phyloP scores from a whole-genome alignment of 1,140 invertebrate species.

The Pogonomyrmex californicus region DNA sequence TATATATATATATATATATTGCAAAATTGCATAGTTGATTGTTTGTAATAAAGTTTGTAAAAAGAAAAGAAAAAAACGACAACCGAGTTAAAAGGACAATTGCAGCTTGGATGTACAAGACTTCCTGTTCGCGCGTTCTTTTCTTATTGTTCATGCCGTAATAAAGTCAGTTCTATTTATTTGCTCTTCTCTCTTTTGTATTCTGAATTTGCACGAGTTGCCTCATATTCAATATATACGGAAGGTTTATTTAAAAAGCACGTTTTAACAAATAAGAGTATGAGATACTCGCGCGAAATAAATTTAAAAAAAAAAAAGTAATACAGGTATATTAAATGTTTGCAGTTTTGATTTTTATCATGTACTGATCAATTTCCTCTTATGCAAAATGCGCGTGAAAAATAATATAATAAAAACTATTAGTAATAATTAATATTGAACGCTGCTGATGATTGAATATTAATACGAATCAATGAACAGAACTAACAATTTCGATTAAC shows the following conservation, averaged over 20 bases:
- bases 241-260: constrained; percentile 26
- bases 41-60: background rate
- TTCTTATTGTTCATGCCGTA: constrained; percentile 3
- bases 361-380: background rate
- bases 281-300: background rate
- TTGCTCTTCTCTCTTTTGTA: constrained; percentile 20
- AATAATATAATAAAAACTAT: background rate
- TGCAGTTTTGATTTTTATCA: background rate
- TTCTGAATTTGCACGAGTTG: constrained; percentile 21
- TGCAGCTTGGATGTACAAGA: constrained; percentile 36
- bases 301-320: constrained; percentile 1
- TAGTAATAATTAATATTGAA: constrained; percentile 36
- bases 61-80: constrained; percentile 24
- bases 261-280: constrained; percentile 9
- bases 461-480: background rate
- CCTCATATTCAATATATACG: constrained; percentile 22
- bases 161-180: constrained; percentile 44
- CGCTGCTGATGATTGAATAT: background rate
- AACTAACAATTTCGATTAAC: constrained; percentile 8
- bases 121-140: constrained; percentile 15
- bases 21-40: constrained; percentile 40
- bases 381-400: background rate
- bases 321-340: constrained; percentile 5
- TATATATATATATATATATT: background rate
- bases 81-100: constrained; percentile 26